Percentiles rank a stretch among this genome's conserved stretches.
Conservation (phyloP, 2,888 invertebrate species). For the Podotricha telesiphe region DNA sequence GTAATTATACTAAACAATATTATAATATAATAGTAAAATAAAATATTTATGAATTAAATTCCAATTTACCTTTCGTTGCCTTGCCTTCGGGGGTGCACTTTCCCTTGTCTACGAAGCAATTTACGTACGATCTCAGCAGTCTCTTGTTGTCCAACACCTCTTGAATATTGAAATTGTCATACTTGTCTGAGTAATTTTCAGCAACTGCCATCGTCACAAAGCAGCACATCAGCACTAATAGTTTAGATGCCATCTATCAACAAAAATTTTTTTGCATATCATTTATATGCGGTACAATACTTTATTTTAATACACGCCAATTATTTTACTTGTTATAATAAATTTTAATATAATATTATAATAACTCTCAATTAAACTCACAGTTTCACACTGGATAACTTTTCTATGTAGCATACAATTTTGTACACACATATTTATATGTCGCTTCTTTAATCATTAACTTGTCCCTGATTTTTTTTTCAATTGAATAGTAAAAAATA, state of each 20-base stretch:
- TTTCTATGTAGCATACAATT: not conserved
- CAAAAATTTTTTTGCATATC: not conserved
- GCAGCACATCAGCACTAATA: conserved; percentile 4
- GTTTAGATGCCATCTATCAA: conserved; percentile 11
- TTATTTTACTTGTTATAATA: not conserved
- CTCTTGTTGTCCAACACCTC: conserved; percentile 4
- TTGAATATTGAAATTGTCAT: conserved; percentile 5
- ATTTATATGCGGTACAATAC: not conserved
- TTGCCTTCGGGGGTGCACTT: conserved; percentile 16
- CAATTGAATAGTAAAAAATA: not conserved
- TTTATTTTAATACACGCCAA: not conserved
- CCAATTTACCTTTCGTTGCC: conserved; percentile 8
- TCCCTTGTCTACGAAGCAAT: conserved; percentile 2
- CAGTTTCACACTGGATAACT: not conserved
- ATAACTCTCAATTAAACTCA: conserved; percentile 1
- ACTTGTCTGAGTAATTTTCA: conserved; percentile 9
- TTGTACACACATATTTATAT: conserved; percentile 1
- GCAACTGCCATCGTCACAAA: conserved; percentile 1
- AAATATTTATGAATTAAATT: not conserved
- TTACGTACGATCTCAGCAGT: not conserved
- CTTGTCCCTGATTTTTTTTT: conserved; percentile 9
- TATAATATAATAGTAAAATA: not conserved
- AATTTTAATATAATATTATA: not conserved
- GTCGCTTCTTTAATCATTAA: not conserved
- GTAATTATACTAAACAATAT: no score